These are phyloP conservation scores for Didymodactylos carnosus DNA, from an alignment of 2,888 invertebrate genomes.

Conservation along the genomic window DNA sequence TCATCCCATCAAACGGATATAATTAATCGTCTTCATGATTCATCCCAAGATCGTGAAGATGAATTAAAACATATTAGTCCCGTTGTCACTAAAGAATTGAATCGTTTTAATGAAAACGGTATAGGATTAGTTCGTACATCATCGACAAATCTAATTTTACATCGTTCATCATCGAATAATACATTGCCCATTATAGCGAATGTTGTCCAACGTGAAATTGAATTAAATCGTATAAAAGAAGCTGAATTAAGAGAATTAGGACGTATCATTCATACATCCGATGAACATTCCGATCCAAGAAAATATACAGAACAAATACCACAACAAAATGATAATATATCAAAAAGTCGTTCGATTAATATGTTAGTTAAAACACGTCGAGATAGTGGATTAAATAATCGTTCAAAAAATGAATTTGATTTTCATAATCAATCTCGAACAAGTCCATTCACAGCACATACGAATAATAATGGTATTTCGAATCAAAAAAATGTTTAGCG, in stretches of 20 bases:
- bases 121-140: background rate
- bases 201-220: background rate
- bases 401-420: no score
- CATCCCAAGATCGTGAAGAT: no score
- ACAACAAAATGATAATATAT: no score
- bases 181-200: no score
- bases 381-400: background rate
- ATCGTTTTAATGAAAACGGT: background rate
- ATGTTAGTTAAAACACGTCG: background rate
- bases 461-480: no score
- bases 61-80: background rate
- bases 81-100: background rate
- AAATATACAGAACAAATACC: background rate
- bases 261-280: background rate
- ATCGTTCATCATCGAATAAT: background rate
- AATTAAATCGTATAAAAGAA: background rate
- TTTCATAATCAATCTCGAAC: no score
- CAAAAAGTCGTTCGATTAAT: background rate
- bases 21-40: no score
- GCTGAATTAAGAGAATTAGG: background rate
- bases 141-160: background rate
- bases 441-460: no score
- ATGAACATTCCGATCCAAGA: background rate
- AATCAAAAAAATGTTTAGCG: no score
- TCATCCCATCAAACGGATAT: background rate